phyloP scores from a whole-genome alignment of 1,140 invertebrate species.

The Luehdorfia chinensis region DNA sequence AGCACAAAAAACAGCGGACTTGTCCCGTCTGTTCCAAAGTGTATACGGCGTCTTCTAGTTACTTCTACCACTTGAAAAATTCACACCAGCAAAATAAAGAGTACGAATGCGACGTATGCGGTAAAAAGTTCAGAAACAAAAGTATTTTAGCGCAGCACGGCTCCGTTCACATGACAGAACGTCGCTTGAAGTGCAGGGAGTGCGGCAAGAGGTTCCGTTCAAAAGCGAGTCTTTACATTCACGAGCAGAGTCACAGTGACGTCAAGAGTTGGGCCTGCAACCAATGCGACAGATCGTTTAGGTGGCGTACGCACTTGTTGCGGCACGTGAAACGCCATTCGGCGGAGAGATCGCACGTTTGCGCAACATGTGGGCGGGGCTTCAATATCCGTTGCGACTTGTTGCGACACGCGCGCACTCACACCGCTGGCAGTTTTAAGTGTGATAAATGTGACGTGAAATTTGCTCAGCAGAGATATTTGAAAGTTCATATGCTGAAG shows the following conservation, averaged over 20 bases:
- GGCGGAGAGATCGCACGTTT: slow-evolving; percentile 68
- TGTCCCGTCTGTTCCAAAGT: slow-evolving; percentile 84
- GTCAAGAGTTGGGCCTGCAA: slow-evolving; percentile 73
- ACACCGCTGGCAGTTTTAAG: slow-evolving; percentile 66
- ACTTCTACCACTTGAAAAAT: slow-evolving; percentile 79
- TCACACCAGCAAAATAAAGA: slow-evolving; percentile 79
- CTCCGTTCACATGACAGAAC: slow-evolving; percentile 69
- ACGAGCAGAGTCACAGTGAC: slow-evolving; percentile 68
- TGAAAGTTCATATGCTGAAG: slow-evolving; percentile 65
- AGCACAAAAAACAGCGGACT: slow-evolving; percentile 78
- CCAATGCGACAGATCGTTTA: slow-evolving; percentile 69
- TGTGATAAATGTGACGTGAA: slow-evolving; percentile 75
- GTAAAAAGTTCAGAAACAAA: slow-evolving; percentile 76
- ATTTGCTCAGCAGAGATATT: slow-evolving; percentile 78
- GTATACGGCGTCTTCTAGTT: slow-evolving; percentile 80
- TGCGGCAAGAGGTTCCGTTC: slow-evolving; percentile 78
- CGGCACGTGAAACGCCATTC: slow-evolving; percentile 74
- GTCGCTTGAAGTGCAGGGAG: slow-evolving; percentile 69
- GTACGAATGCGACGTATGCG: slow-evolving; percentile 73
- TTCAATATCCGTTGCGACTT: slow-evolving; percentile 76
- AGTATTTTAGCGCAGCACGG: slow-evolving; percentile 52
- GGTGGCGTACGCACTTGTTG: slow-evolving; percentile 71
- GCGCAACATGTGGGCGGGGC: slow-evolving; percentile 74
- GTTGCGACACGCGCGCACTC: slow-evolving; percentile 73
- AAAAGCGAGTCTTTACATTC: slow-evolving; percentile 76